Evolutionary conservation across 2,888 invertebrate genomes (phyloP), one percentile per base, ranked within the genome.

Genomic region (Elysia crispata): DNA sequence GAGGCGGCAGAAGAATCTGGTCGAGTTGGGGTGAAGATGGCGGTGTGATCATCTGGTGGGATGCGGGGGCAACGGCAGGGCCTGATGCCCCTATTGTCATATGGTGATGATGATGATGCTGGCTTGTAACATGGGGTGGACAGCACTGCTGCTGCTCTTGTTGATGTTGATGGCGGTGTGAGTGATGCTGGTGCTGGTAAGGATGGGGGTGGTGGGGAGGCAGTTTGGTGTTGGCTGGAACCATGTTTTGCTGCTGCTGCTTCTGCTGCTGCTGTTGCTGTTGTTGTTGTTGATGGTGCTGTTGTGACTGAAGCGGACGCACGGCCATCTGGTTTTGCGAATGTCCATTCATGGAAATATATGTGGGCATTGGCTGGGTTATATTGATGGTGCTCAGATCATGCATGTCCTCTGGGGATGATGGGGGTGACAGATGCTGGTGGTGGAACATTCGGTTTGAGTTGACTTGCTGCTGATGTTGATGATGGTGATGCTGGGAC

Each of bases 1-100:
- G 88, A 41, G 41, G 11, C 15, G 88, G 87, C 25, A 86, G 79
- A 57, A 91, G 86, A 41, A 91, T 87, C 81, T 92, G 92, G 8
- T 91, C 92, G n/a, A 93, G 90, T 83, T 93, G 93, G 3, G 93
- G 93, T 1, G 93, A 93, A 1, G 93, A 93, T n/a, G 93, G 93
- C 1, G 94, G 93, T 1, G 93, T 93, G 88, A 93, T 93, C 86
- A 93, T 86, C 81, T 87, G 89, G 64, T 86, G 86, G 6, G 87
- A 83, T 3, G 86, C 81, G 50, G 83, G 50, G 84, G 86, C 0
- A 81, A 79, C 28, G 69, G 80, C 50, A 54, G 67, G 67, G 41
- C 28, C 67, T 28, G 62, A 33, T 76, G 28, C 57, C 49, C 60
- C 30, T 31, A 54, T 23, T 76, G 81, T 13, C 30, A 72, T 73